Base-by-base conservation (phyloP, 2,113 vertebrate genomes). In the Martes martes region DNA sequence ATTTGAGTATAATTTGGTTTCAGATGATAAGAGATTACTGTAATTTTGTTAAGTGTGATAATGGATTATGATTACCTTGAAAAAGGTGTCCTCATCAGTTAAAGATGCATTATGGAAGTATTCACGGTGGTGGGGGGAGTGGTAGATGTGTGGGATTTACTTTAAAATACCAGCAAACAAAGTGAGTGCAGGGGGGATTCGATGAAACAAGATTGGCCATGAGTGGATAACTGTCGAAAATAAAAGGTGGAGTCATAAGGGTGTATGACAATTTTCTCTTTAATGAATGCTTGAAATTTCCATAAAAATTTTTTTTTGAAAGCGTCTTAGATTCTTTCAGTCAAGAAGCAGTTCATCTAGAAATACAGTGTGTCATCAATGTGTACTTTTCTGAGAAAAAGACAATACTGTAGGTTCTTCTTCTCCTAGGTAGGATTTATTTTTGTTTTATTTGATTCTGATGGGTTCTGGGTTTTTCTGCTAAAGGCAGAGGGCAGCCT, bases 281-380 rank as follows among this genome's bases (percentile, higher is more conserved):
- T 71, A 88, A 84, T 57, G 80, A 89, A 78, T 94, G 9, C 42
- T 91, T 87, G 31, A 79, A 59, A 74, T 26, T 76, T 94, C 55
- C 42, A 55, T 78, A 50, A 73, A 71, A 82, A 50, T 18, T 80
- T 86, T 80, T 86, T 87, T 92, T 59, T 33, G 11, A 4, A 80
- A 39, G 28, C 61, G 28, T 45, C 33, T 39, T 81, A 91, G 81
- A 42, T 65, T 52, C 36, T 45, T 78, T 83, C 55, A 92, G 80
- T 95, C 23, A 92, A 94, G 61, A 96, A 93, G 61, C 50, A 89
- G 26, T 87, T 95, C 83, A 83, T 78, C 19, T 61, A 92, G 83
- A 92, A 90, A 79, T 92, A 67, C 23, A 59, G 59, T n/a, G 84
- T 93, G 36, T 91, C 55, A 95, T 59, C 78, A 92, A 71, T 87